Conservation (phyloP, 2,797 vertebrate species). For the Enteromius unitaeniatus region DNA sequence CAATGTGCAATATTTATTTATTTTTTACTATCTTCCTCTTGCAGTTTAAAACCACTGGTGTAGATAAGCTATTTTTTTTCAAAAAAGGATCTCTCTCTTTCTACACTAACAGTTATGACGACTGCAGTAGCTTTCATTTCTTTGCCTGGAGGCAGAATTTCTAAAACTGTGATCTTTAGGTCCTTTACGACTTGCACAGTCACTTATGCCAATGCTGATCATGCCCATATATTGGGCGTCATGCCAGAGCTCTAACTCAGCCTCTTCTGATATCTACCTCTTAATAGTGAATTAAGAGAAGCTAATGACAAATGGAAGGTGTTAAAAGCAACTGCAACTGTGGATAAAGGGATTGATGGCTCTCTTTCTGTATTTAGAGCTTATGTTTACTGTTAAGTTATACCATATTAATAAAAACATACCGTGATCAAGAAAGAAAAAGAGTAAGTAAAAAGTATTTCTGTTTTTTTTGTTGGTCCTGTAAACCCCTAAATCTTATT, state of each 20-base stretch:
- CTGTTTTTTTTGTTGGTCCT: neutral
- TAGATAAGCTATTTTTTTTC: neutral
- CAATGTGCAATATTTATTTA: too few relatives aligned
- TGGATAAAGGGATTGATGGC: neutral
- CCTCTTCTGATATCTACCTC: neutral
- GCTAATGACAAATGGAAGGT: neutral
- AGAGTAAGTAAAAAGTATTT: neutral
- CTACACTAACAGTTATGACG: neutral
- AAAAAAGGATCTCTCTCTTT: neutral
- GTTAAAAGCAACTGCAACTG: neutral
- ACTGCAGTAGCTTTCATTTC: neutral
- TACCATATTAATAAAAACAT: neutral
- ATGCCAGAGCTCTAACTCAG: neutral
- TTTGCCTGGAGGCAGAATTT: constrained; percentile 5
- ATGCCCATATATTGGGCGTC: neutral
- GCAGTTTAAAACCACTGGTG: neutral
- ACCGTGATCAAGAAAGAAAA: neutral
- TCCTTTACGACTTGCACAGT: neutral
- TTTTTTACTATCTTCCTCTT: neutral
- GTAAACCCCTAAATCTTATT: constrained; percentile 1
- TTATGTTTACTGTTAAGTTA: neutral
- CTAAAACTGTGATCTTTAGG: neutral
- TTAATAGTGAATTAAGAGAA: neutral
- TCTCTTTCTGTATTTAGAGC: neutral
- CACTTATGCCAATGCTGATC: neutral